Percentiles rank a stretch among this genome's conserved stretches.
Evolutionary conservation across 2,113 vertebrate genomes (phyloP).

Genomic region (Cinclus cinclus): DNA sequence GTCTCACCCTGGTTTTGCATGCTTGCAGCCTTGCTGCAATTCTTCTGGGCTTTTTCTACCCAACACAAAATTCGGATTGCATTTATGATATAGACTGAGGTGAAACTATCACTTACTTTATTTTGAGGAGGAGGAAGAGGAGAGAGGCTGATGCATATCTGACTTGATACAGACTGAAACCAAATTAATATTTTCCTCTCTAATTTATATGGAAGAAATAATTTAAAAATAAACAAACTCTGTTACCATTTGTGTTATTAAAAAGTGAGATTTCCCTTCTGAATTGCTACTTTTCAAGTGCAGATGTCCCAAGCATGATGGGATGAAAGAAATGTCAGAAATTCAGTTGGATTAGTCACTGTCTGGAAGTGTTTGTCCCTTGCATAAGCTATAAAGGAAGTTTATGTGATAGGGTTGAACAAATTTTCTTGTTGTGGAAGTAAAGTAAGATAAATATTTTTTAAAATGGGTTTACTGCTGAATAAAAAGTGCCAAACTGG

Average conservation of each 20-base stretch:
- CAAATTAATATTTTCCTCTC: not conserved
- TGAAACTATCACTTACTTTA: not conserved
- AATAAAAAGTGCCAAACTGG: not conserved
- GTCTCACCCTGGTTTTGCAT: not conserved
- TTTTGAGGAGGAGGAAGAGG: not conserved
- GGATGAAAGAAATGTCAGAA: not conserved
- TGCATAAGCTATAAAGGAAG: not conserved
- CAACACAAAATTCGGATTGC: not conserved
- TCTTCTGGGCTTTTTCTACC: not conserved
- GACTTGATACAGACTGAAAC: not conserved
- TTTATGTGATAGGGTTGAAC: not conserved
- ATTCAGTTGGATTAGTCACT: not conserved
- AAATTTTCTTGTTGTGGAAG: not conserved
- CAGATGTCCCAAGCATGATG: not conserved
- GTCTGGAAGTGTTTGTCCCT: not conserved
- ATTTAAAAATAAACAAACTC: not conserved
- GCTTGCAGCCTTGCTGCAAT: not conserved
- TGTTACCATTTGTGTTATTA: not conserved
- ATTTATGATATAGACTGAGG: not conserved
- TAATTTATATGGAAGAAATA: not conserved
- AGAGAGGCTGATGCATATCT: fast-evolving
- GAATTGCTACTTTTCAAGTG: not conserved
- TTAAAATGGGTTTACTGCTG: not conserved
- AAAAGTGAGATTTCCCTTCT: not conserved
- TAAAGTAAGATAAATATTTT: not conserved